Conservation (phyloP, 2,888 invertebrate genomes). For the Palloptera scutellata region DNA sequence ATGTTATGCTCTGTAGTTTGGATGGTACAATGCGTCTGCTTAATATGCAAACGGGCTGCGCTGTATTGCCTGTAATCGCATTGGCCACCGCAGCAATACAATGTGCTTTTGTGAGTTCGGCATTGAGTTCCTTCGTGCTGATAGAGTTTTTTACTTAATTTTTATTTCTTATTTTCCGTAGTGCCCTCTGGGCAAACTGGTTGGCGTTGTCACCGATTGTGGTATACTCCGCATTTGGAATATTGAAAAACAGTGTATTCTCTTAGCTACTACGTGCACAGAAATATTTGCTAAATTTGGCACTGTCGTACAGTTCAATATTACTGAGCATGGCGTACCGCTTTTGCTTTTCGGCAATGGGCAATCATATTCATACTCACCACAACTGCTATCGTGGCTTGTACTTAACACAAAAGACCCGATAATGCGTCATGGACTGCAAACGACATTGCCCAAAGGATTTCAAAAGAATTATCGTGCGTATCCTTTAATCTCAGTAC, state of each 20-base stretch:
- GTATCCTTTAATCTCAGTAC: slow-evolving; percentile 61
- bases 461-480: slow-evolving; percentile 56
- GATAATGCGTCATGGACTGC: slow-evolving; percentile 65
- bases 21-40: slow-evolving; percentile 61
- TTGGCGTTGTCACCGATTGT: slow-evolving; percentile 62
- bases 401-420: slow-evolving; percentile 68
- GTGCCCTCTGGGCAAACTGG: slow-evolving; percentile 59
- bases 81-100: slow-evolving; percentile 57
- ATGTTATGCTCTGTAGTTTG: slow-evolving; percentile 60
- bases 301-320: slow-evolving; percentile 69
- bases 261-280: slow-evolving; percentile 55
- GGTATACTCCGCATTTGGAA: slow-evolving; percentile 62
- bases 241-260: slow-evolving; percentile 47
- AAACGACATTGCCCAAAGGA: slow-evolving; percentile 62
- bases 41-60: slow-evolving; percentile 55
- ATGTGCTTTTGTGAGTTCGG: slow-evolving; percentile 59
- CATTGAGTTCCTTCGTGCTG: background rate
- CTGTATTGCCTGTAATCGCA: slow-evolving; percentile 58
- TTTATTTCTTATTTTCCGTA: slow-evolving; percentile 35
- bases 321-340: slow-evolving; percentile 78
- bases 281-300: slow-evolving; percentile 62
- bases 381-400: slow-evolving; percentile 77
- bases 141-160: background rate
- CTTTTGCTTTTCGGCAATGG: slow-evolving; percentile 86
- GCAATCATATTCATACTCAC: slow-evolving; percentile 83